A percentile compares a stretch with the other conserved stretches of the same genome.
These are phyloP conservation scores for human (Homo sapiens) DNA, from an alignment of 2,113 vertebrate genomes.

Conservation along the genomic window GRCh38 chr6:57511001-57511500, in stretches of 20 bases:
- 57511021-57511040: conserved; percentile 59
- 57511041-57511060: conserved; percentile 70
- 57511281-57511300: background rate
- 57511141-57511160: conserved; percentile 8
- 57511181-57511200: background rate
- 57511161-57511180: background rate
- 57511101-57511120: conserved; percentile 31
- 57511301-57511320: conserved; percentile 19
- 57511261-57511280: background rate
- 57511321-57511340: background rate
- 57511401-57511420: conserved; percentile 23
- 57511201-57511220: background rate
- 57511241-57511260: background rate
- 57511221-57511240: background rate
- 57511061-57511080: conserved; percentile 50
- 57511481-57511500: background rate
- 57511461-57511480: background rate
- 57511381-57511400: background rate
- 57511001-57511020: conserved; percentile 44
- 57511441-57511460: background rate
- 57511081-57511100: conserved; percentile 56
- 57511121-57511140: conserved; percentile 26
- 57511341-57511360: background rate
- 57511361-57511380: background rate
- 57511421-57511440: conserved; percentile 42